Evolutionary conservation across 2,888 invertebrate species (phyloP).

Genomic region (Rhagonycha lutea): DNA sequence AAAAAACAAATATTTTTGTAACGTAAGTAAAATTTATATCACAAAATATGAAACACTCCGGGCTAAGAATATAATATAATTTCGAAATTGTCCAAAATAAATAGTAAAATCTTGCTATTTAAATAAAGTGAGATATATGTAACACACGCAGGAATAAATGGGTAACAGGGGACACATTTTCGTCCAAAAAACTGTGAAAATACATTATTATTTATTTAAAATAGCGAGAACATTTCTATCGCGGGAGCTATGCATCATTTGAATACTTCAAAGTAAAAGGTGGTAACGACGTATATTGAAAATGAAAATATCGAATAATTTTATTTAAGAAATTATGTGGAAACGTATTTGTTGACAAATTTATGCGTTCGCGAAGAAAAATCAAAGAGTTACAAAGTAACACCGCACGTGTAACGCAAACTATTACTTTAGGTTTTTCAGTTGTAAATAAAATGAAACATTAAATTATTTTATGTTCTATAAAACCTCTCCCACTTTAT

Average conservation of each 20-base stretch:
- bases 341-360: background rate
- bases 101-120: slow-evolving; percentile 15
- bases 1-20: background rate
- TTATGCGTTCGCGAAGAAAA: background rate
- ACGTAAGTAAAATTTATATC: background rate
- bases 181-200: slow-evolving; percentile 26
- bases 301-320: slow-evolving; percentile 18
- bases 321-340: background rate
- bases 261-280: slow-evolving; percentile 18
- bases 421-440: background rate
- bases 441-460: background rate
- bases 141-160: slow-evolving; percentile 15
- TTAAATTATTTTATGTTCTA: slow-evolving; percentile 2
- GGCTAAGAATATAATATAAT: background rate
- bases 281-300: slow-evolving; percentile 3
- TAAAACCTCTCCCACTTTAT: background rate
- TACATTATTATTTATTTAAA: slow-evolving; percentile 30
- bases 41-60: background rate
- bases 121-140: slow-evolving; percentile 20
- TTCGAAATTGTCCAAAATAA: slow-evolving; percentile 3
- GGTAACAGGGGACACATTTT: slow-evolving; percentile 26
- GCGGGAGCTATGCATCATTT: slow-evolving; percentile 27
- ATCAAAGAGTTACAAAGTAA: background rate
- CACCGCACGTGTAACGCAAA: background rate
- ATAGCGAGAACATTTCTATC: slow-evolving; percentile 16